phyloP scores from a whole-genome alignment of 2,888 invertebrate species.

The Sabellastarte sp. region DNA sequence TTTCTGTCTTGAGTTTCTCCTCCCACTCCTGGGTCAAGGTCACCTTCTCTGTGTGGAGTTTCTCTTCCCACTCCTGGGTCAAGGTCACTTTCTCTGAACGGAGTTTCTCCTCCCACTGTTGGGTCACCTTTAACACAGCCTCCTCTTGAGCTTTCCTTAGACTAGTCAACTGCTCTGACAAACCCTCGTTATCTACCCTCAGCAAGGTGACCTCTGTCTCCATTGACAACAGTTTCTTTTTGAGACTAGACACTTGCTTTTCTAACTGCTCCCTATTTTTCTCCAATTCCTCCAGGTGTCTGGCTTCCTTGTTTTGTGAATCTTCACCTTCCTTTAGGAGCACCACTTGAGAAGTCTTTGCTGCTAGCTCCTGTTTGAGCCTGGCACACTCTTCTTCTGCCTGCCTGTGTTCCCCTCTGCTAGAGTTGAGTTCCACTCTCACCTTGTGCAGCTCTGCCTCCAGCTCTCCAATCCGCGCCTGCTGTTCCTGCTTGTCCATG shows the following conservation, averaged over 20 bases:
- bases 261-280: too few relatives aligned
- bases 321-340: constrained; percentile 1
- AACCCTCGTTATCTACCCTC: too few relatives aligned
- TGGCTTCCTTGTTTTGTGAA: too few relatives aligned
- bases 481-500: constrained; percentile 49
- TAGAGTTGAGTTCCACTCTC: not conserved
- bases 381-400: not conserved
- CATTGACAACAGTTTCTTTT: too few relatives aligned
- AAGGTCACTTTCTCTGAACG: too few relatives aligned
- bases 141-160: too few relatives aligned
- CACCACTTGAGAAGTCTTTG: not conserved
- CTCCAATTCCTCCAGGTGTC: not conserved
- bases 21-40: not conserved
- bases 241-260: too few relatives aligned
- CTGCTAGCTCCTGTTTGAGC: not conserved
- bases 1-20: too few relatives aligned
- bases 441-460: constrained; percentile 3
- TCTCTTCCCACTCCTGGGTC: not conserved
- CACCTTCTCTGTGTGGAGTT: not conserved
- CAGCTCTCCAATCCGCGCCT: constrained; percentile 3
- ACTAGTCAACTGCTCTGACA: too few relatives aligned
- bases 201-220: too few relatives aligned
- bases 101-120: too few relatives aligned
- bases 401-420: not conserved
- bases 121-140: too few relatives aligned